A percentile compares a stretch with the other conserved stretches of the same genome.
Evolutionary conservation across 2,797 vertebrate genomes (phyloP).

Genomic region (Tragopan temminckii): DNA sequence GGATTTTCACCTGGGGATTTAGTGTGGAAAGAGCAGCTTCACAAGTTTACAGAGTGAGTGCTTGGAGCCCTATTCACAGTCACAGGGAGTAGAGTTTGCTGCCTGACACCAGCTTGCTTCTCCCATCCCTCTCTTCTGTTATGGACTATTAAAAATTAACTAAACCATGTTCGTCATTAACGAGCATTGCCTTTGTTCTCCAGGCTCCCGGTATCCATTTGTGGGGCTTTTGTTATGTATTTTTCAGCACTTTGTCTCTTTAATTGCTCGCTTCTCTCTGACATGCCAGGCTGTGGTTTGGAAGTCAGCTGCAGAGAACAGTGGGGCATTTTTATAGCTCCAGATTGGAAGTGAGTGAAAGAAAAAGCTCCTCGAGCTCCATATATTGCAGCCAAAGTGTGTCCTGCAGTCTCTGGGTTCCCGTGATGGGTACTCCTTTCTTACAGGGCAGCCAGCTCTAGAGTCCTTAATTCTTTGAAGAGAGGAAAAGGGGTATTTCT

Average conservation of each 20-base stretch:
- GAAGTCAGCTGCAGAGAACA: constrained; percentile 48
- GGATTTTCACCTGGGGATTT: background rate
- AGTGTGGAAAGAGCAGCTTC: background rate
- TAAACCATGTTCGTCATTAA: constrained; percentile 56
- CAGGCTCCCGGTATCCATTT: constrained; percentile 50
- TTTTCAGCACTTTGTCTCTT: constrained; percentile 80
- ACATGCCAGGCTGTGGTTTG: constrained; percentile 35
- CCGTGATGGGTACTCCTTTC: background rate
- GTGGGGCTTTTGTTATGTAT: constrained; percentile 68
- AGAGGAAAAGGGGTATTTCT: background rate
- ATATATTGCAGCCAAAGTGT: background rate
- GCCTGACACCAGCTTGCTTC: background rate
- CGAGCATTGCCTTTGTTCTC: constrained; percentile 27
- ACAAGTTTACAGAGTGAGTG: background rate
- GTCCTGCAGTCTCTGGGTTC: background rate
- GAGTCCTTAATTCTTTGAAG: background rate
- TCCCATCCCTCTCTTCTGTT: constrained; percentile 8
- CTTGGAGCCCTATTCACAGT: background rate
- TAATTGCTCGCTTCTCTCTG: constrained; percentile 69
- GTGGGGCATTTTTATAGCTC: constrained; percentile 34
- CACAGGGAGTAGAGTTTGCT: background rate
- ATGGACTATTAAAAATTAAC: constrained; percentile 74
- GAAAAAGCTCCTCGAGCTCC: background rate
- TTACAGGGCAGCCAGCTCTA: background rate
- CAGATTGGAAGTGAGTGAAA: background rate